Base-by-base conservation (phyloP, 2,888 invertebrate genomes). In the Zelleria hepariella region DNA sequence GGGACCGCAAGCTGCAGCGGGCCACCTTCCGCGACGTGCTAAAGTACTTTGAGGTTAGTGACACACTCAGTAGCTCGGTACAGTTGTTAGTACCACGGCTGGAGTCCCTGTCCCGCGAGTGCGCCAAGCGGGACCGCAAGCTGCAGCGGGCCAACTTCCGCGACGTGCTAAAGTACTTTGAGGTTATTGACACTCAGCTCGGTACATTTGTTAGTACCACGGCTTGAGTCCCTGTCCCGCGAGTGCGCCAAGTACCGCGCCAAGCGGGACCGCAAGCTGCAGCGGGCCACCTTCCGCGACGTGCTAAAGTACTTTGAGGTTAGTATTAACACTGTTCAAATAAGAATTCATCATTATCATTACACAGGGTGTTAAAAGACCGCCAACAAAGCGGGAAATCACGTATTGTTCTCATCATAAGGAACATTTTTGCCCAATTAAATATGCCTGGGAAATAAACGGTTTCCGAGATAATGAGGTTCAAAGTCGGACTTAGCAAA, bases 11-110 rank as follows among this genome's bases (percentile, higher is more conserved):
- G 79, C 92, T 95, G 67, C 99, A 99, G 80, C 91, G 98, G 10
- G 97, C 98, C 24, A 96, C 96, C 65, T 99, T 99, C 86, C 89
- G 98, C 58, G 98, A 98, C 76, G 95, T 98, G 63, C 89, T 98
- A 61, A 92, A 93, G 74, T 96, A 95, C 73, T 93, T 98, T 61
- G 96, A 98, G 92, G 97, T 96, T 69, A 74, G 32, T 42, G 32
- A 15, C 32, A 42, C 32, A 42, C 32, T n/a, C n/a, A n/a, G n/a
- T n/a, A n/a, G n/a, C n/a, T n/a, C n/a, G n/a, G n/a, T n/a, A n/a
- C n/a, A n/a, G n/a, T n/a, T n/a, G n/a, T n/a, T n/a, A n/a, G n/a
- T n/a, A n/a, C n/a, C n/a, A 15, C 32, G 3, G 32, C 32, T 5
- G 0, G 32, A 2, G 32, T 1, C 10, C 5, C 15, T 1, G 32